Conservation (phyloP, 2,113 vertebrate species). For the Atractosteus spatula region DNA sequence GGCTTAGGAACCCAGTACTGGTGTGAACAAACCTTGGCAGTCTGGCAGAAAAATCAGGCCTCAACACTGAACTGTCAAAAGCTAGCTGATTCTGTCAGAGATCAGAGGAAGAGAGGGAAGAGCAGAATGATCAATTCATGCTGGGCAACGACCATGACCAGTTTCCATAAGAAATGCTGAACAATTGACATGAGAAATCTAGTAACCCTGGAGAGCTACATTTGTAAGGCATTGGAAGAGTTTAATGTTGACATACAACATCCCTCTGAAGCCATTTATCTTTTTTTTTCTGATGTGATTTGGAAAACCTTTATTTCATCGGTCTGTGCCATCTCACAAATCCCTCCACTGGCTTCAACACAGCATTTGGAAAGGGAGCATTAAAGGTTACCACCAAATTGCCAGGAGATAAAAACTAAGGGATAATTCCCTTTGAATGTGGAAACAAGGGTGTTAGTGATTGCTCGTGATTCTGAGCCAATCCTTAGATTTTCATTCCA, state of each 20-base stretch:
- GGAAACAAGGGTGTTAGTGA: neutral
- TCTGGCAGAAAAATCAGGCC: conserved; percentile 43
- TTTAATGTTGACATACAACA: conserved; percentile 11
- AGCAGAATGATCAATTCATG: conserved; percentile 52
- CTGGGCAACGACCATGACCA: conserved; percentile 55
- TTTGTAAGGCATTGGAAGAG: conserved; percentile 19
- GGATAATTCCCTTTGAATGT: neutral
- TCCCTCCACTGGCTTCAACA: too few species aligned
- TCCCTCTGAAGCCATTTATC: conserved; percentile 12
- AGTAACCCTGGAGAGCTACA: conserved; percentile 16
- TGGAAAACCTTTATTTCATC: too few species aligned
- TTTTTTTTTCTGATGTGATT: neutral
- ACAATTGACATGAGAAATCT: conserved; percentile 38
- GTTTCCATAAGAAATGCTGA: conserved; percentile 29
- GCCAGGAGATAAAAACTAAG: too few species aligned
- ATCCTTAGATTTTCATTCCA: neutral
- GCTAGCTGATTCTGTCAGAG: conserved; percentile 44
- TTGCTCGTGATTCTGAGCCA: neutral
- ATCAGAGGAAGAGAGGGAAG: conserved; percentile 40
- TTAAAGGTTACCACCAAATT: too few species aligned
- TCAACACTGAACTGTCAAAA: conserved; percentile 35
- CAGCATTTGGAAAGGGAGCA: too few species aligned
- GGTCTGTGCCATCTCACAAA: too few species aligned
- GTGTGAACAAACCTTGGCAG: conserved; percentile 36
- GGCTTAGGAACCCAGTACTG: neutral